Percentiles rank a stretch among this genome's conserved stretches.
Conservation (phyloP, 2,797 vertebrate genomes). For the Lithobates pipiens region DNA sequence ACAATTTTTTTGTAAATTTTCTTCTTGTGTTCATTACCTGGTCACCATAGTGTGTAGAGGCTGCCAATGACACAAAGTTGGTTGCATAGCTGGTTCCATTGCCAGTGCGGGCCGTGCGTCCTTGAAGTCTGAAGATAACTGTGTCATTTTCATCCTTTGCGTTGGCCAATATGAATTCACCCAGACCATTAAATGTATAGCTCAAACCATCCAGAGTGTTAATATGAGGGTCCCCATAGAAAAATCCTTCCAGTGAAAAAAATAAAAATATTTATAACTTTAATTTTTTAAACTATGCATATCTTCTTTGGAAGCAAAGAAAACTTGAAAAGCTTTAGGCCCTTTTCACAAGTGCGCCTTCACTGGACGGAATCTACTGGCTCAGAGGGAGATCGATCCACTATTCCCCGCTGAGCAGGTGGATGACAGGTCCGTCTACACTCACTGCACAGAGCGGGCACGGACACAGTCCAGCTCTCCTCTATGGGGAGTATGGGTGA, state of each 20-base stretch:
- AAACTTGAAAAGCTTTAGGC: no score
- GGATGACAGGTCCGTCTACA: no score
- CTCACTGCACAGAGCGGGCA: no score
- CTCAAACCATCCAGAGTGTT: slow-evolving; percentile 55
- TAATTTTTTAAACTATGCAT: no score
- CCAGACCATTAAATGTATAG: slow-evolving; percentile 62
- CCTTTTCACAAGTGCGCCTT: no score
- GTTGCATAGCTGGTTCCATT: slow-evolving; percentile 43
- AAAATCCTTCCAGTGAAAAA: slow-evolving; percentile 1
- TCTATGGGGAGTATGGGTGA: no score
- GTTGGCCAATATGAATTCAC: slow-evolving; percentile 47
- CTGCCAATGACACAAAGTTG: slow-evolving; percentile 53
- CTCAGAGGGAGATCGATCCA: no score
- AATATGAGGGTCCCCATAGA: slow-evolving; percentile 59
- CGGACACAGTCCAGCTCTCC: no score
- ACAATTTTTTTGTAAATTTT: background rate
- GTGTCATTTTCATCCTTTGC: slow-evolving; percentile 28
- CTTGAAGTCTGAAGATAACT: slow-evolving; percentile 48
- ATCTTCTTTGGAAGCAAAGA: no score
- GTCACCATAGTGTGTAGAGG: background rate
- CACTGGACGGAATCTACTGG: no score
- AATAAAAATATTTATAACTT: no score
- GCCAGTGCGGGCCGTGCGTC: slow-evolving; percentile 38
- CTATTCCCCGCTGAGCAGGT: no score
- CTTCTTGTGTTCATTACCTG: slow-evolving; percentile 20